phyloP scores from a whole-genome alignment of 2,888 invertebrate species.

The Galeopsomyia nigrocyanea region DNA sequence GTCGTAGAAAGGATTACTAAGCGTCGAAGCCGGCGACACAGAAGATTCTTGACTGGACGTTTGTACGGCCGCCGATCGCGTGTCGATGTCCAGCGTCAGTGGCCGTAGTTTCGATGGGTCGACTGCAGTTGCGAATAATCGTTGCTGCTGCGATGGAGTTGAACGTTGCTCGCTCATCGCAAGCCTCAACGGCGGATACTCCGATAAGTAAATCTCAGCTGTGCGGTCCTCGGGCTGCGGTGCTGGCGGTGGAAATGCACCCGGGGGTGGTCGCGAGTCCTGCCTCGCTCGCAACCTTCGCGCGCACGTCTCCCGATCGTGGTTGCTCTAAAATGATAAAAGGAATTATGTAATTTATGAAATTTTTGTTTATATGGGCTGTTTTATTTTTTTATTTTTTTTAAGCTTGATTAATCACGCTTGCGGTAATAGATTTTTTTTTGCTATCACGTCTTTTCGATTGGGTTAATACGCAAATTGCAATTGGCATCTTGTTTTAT shows the following conservation, averaged over 20 bases:
- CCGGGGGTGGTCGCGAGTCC: constrained; percentile 68
- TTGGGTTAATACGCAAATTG: no score
- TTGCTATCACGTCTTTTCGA: no score
- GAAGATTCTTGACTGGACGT: no score
- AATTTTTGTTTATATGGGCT: no score
- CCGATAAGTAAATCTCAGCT: background rate
- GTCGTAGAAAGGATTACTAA: constrained; percentile 55
- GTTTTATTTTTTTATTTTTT: no score
- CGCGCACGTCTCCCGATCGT: constrained; percentile 68
- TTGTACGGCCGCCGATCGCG: background rate
- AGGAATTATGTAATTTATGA: no score
- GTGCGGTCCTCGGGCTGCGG: constrained; percentile 48
- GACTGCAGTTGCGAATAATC: no score
- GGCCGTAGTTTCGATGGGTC: constrained; percentile 54
- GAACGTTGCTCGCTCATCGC: background rate
- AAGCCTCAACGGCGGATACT: background rate
- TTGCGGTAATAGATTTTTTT: no score
- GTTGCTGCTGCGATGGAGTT: no score
- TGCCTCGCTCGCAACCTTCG: constrained; percentile 63
- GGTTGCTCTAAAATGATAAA: constrained; percentile 63
- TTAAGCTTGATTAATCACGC: no score
- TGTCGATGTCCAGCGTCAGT: constrained; percentile 60
- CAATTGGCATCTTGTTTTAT: no score
- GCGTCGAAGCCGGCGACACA: constrained; percentile 25
- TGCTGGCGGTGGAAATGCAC: constrained; percentile 71